Evolutionary conservation across 2,888 invertebrate species (phyloP), one percentile per base, ranked within the genome.

Genomic region (Cylloceria caligata): DNA sequence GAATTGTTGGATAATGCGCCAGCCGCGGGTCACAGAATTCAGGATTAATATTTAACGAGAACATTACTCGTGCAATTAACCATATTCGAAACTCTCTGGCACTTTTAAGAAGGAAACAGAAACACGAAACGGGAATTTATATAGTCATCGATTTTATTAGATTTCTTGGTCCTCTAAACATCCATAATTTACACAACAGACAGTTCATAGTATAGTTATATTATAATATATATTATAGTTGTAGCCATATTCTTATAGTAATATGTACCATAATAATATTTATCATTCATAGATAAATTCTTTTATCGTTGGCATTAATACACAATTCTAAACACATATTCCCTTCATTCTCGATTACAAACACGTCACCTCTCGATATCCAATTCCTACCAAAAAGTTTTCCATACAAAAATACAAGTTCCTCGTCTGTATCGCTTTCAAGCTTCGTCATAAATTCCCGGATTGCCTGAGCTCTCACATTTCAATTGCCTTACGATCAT

Each of bases 81-180:
- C 19, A 19, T 19, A 67, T 34, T 1, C 16, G 13, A 36, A 36
- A 27, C 30, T 6, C 5, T 5, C n/a, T 11, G 2, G 34, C 19
- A 27, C 16, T 0, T 19, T 5, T 3, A 21, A 16, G 16, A n/a
- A 19, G 1, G 39, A 36, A 69, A 24, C 6, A 4, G 1, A 34
- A 49, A 42, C n/a, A n/a, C 3, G 24, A 49, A 13, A 52, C 47
- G 45, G 3, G 3, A 34, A 30, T 60, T 42, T 36, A 21, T 71
- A 55, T 74, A 68, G 68, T 79, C 71, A 78, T 82, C 60, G 60
- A 77, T 82, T 84, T 84, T 82, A 88, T 88, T 90, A 87, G 90
- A 89, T 90, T 90, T 90, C 83, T 91, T 90, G 90, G 90, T 91
- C 90, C 90, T 91, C 91, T 91, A 91, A 90, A 91, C 91, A 91